A percentile compares a stretch with the other conserved stretches of the same genome.
Evolutionary conservation across 2,888 invertebrate genomes (phyloP).

Genomic region (Creontiades dilutus): DNA sequence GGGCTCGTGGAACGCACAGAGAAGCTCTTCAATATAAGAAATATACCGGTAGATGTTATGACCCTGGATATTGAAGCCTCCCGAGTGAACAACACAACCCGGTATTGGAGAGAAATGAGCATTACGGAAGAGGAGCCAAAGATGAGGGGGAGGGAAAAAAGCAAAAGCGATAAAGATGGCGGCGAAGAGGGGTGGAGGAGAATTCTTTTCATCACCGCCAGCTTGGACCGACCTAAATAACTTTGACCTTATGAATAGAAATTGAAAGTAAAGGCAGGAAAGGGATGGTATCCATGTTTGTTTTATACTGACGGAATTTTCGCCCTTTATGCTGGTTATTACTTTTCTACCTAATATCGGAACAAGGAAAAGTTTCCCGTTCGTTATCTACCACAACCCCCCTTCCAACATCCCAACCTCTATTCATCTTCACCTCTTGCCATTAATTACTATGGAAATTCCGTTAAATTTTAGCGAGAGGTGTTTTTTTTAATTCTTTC

Average conservation of each 20-base stretch:
- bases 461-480: constrained; percentile 1
- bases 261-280: constrained; percentile 63
- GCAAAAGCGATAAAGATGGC: constrained; percentile 43
- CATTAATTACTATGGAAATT: constrained; percentile 16
- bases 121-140: constrained; percentile 57
- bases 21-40: background rate
- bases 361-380: constrained; percentile 54
- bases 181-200: background rate
- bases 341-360: constrained; percentile 56
- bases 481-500: background rate
- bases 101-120: constrained; percentile 64
- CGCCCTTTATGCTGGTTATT: constrained; percentile 63
- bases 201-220: constrained; percentile 64
- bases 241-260: constrained; percentile 71
- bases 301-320: constrained; percentile 56
- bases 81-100: constrained; percentile 16
- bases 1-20: constrained; percentile 7
- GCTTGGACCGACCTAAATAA: constrained; percentile 69
- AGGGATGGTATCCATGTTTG: constrained; percentile 64
- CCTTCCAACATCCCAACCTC: background rate
- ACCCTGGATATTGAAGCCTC: constrained; percentile 34
- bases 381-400: constrained; percentile 14
- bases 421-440: background rate
- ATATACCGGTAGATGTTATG: background rate
- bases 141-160: background rate